These are phyloP conservation scores for Tapirus indicus DNA, from an alignment of 2,797 vertebrate species.

Conservation along the genomic window DNA sequence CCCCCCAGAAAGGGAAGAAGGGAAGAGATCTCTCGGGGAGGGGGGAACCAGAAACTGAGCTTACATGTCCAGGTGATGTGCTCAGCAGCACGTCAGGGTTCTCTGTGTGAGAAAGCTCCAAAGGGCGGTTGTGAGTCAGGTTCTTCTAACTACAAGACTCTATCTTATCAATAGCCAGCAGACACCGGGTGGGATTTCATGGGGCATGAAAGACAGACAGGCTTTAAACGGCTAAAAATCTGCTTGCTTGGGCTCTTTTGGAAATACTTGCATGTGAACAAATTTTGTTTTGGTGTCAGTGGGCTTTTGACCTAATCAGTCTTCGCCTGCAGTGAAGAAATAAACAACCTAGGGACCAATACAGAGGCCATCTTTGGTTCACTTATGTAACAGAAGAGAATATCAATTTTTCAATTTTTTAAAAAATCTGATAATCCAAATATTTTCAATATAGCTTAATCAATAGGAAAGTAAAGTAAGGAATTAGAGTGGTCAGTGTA, in stretches of 20 bases:
- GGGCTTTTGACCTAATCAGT: neutral
- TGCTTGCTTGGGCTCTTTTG: neutral
- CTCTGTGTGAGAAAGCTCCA: neutral
- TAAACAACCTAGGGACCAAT: neutral
- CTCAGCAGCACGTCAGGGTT: neutral
- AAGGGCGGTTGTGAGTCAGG: accelerated
- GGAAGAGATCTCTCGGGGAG: neutral
- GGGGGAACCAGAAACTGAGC: accelerated
- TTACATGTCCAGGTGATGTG: neutral
- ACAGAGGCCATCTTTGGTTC: neutral
- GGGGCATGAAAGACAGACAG: neutral
- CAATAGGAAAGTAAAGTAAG: neutral
- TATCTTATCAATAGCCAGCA: neutral
- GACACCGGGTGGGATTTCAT: neutral
- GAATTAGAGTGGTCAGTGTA: neutral
- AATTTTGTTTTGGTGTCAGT: neutral
- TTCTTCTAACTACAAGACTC: neutral
- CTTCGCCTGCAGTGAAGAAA: neutral
- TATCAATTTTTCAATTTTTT: neutral
- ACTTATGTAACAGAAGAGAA: neutral
- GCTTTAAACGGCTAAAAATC: neutral
- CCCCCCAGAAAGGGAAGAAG: no score
- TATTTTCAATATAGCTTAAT: neutral
- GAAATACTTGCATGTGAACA: neutral
- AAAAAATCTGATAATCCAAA: neutral